These are phyloP conservation scores for Drosophila kohkoa DNA, from an alignment of 1,140 invertebrate species.

Conservation along the genomic window DNA sequence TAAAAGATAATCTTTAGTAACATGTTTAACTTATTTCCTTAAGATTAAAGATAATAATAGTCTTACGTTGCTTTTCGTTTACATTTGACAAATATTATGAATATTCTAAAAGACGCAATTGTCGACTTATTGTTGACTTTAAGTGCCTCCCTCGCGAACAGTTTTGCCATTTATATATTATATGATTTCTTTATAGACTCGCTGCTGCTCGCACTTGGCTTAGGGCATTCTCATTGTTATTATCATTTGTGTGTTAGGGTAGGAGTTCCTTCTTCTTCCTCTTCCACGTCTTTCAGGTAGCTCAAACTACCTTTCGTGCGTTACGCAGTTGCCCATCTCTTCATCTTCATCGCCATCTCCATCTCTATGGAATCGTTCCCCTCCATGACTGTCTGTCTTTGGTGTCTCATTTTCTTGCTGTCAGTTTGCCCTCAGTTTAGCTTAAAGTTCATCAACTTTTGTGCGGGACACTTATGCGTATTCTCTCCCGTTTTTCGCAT, in stretches of 20 bases:
- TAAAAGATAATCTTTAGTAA: too few species aligned
- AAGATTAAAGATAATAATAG: too few species aligned
- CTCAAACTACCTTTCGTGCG: slow-evolving; percentile 23
- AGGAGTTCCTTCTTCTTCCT: slow-evolving; percentile 15
- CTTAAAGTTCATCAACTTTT: slow-evolving; percentile 77
- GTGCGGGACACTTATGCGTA: slow-evolving; percentile 13
- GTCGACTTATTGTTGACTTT: slow-evolving; percentile 2
- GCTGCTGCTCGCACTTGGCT: slow-evolving; percentile 23
- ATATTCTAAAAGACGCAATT: not conserved
- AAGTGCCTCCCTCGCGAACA: slow-evolving; percentile 9
- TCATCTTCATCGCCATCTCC: not conserved
- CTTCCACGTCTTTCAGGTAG: slow-evolving; percentile 30
- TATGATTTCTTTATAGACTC: slow-evolving; percentile 28
- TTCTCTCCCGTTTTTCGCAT: not conserved
- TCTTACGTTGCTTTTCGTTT: not conserved
- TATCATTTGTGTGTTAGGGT: slow-evolving; percentile 16
- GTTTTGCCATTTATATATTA: slow-evolving; percentile 24
- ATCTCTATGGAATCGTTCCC: not conserved
- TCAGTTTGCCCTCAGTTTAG: slow-evolving; percentile 9
- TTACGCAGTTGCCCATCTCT: slow-evolving; percentile 25
- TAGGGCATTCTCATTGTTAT: slow-evolving; percentile 35
- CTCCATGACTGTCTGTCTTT: not conserved
- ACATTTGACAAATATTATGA: not conserved
- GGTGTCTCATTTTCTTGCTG: slow-evolving; percentile 8
- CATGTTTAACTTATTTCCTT: too few species aligned